Evolutionary conservation across 64 coral and sea anemone genomes (phyloP).

Genomic region (Hydrozoanthus tunicans): DNA sequence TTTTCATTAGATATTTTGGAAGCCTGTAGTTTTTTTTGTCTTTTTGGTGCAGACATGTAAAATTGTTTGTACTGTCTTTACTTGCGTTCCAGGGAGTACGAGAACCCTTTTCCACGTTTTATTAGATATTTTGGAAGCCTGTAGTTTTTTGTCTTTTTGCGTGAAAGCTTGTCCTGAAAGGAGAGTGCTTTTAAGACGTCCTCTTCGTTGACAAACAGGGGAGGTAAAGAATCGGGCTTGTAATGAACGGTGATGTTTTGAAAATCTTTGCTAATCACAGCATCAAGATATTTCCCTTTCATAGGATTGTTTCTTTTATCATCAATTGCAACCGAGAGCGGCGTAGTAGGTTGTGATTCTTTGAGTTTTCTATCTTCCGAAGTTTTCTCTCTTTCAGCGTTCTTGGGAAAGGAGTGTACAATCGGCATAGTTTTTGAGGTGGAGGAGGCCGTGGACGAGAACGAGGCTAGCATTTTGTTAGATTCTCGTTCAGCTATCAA

Average conservation of each 20-base stretch:
- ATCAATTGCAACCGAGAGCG: neutral
- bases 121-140: constrained; percentile 27
- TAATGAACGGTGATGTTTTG: constrained; percentile 32
- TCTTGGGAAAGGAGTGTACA: neutral
- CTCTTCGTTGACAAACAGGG: constrained; percentile 9
- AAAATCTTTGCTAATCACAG: neutral
- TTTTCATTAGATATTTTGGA: too few relatives aligned
- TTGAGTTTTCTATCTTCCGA: neutral
- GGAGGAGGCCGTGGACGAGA: neutral
- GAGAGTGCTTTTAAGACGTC: neutral
- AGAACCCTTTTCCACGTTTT: neutral
- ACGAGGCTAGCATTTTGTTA: neutral
- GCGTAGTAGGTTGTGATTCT: neutral
- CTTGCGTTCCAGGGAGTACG: neutral
- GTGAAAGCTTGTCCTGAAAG: neutral
- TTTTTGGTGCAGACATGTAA: neutral
- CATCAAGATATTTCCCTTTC: neutral
- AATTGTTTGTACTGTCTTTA: neutral
- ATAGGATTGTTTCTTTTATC: too few relatives aligned
- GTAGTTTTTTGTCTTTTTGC: neutral
- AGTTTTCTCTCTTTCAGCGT: neutral
- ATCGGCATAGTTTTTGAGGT: neutral
- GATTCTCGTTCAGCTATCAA: neutral
- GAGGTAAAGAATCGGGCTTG: constrained; percentile 19
- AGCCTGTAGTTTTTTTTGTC: too few relatives aligned